Evolutionary conservation across 2,113 vertebrate species (phyloP), one percentile per base, ranked within the genome.

Genomic region (Melierax canorus): DNA sequence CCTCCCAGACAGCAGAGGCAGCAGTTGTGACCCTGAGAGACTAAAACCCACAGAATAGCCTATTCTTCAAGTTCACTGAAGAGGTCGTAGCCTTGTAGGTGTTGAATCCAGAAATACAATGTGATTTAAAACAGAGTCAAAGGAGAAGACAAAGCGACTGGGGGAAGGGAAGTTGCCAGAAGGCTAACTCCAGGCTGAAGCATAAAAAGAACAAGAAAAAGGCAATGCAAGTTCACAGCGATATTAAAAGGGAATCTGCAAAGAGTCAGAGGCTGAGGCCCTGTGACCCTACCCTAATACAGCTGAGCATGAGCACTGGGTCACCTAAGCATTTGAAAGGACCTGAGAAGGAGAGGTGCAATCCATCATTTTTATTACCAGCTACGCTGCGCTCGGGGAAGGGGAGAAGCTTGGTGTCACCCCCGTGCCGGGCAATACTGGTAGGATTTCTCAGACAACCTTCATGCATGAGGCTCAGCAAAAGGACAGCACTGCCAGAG

Each of bases 31-130:
- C 89, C 81, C 87, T 55, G 77, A 82, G 74, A 95, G 39, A 50
- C 36, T 72, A 59, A 60, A 62, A 48, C 24, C 30, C 90, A 38
- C 46, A 88, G 58, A 63, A 81, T 6, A 87, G 15, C 27, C 77
- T 34, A 60, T 95, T 81, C 80, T 96, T 90, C 90, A 86, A 29
- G 90, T 68, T 72, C 81, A 38, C 39, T 14, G 21, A 6, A 72
- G 78, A 87, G 94, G 87, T 73, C 94, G 66, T 7, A 76, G 69
- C 94, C 84, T 85, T 23, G 56, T 72, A 94, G 93, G 91, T 64
- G 74, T 5, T 50, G 62, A 79, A 94, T n/a, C 84, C 87, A 79
- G 92, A 95, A 93, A 76, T 6, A 58, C 62, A 50, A 32, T 0
- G 4, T 51, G 90, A 91, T 96, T 93, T 90, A 91, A 53, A 53